A percentile compares a stretch with the other conserved stretches of the same genome.
These are phyloP conservation scores for Lagopus leucura DNA, from an alignment of 2,113 vertebrate species.

Conservation along the genomic window DNA sequence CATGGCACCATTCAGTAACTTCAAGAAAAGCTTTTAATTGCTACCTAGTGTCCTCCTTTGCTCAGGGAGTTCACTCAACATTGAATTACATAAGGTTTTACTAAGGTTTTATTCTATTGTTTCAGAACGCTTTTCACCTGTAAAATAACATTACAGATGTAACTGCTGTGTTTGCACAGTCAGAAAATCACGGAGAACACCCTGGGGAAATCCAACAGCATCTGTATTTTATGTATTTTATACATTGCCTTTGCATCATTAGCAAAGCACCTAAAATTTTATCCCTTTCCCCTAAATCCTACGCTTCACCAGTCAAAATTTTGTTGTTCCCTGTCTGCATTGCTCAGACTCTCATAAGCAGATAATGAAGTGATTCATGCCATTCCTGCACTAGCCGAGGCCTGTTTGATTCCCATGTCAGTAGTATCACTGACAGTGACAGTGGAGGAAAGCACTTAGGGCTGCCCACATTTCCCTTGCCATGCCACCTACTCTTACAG, in stretches of 20 bases:
- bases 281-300: not conserved
- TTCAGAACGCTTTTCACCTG: not conserved
- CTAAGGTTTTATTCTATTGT: not conserved
- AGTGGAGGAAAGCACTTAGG: rapidly evolving
- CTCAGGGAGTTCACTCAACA: not conserved
- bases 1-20: not conserved
- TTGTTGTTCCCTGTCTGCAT: not conserved
- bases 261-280: not conserved
- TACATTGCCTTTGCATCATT: not conserved
- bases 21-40: not conserved
- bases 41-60: not conserved
- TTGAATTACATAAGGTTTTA: not conserved
- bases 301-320: not conserved
- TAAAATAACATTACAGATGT: not conserved
- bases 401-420: not conserved
- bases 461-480: not conserved
- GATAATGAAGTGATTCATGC: not conserved
- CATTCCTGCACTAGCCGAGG: not conserved
- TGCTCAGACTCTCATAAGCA: not conserved
- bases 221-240: not conserved
- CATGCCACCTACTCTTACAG: not conserved
- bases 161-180: not conserved
- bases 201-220: not conserved
- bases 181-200: not conserved
- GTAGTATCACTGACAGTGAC: not conserved